A percentile compares a stretch with the other conserved stretches of the same genome.
Conservation (phyloP, 2,113 vertebrate genomes). For the Clarias batrachus region DNA sequence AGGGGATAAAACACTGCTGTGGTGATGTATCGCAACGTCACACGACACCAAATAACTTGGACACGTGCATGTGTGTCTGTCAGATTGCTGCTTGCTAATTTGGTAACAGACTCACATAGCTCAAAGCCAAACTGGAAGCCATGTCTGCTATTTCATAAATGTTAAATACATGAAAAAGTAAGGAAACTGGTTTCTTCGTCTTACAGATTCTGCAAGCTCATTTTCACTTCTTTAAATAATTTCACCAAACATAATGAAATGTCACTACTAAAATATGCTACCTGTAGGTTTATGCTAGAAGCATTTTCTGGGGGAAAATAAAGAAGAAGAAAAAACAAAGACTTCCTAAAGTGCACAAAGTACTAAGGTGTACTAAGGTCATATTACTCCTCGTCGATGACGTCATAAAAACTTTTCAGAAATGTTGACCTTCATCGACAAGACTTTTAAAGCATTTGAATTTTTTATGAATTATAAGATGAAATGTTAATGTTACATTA, state of each 20-base stretch:
- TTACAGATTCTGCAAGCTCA: no score
- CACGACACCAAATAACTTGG: not conserved
- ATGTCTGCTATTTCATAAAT: not conserved
- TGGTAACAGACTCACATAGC: not conserved
- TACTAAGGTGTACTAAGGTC: not conserved
- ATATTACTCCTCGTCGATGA: not conserved
- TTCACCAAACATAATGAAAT: not conserved
- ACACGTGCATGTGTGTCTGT: not conserved
- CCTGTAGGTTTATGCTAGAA: not conserved
- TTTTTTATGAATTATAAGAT: not conserved
- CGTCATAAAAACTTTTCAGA: not conserved
- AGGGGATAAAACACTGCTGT: not conserved
- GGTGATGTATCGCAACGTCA: not conserved
- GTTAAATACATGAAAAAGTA: not conserved
- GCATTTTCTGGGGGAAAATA: not conserved
- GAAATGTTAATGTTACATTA: not conserved
- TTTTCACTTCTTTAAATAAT: no score
- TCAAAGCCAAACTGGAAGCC: not conserved
- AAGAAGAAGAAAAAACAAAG: no score
- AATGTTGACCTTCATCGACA: not conserved
- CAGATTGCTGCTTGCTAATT: not conserved
- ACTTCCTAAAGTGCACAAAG: not conserved
- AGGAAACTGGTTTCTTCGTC: not conserved
- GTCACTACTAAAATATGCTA: not conserved
- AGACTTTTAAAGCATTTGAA: not conserved